Evolutionary conservation across 2,888 invertebrate genomes (phyloP), one percentile per base, ranked within the genome.

Genomic region (Apocheima hispidaria): DNA sequence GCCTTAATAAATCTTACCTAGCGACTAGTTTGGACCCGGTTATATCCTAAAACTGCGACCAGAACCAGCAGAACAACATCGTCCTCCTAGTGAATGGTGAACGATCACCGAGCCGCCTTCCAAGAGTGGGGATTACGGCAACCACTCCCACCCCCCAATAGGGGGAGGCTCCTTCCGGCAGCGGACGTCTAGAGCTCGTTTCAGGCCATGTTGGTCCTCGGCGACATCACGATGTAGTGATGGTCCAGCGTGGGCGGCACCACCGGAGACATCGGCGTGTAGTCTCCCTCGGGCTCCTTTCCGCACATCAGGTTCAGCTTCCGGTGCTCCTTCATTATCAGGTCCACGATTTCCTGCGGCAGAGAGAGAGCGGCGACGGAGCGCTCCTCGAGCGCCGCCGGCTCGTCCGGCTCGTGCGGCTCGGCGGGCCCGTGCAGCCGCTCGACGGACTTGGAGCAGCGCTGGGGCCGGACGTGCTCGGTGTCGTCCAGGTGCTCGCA

Each of bases 221-320:
- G 92, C 10, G 90, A 88, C 92, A 92, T 92, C 14, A 86, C 86
- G 38, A 90, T 89, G 63, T 92, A 92, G 71, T 90, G 90, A 48
- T 88, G 85, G 30, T 88, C 90, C 4, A 83, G 71, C 1, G 84
- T 58, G 2, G 79, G 77, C 6, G 88, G 85, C 1, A 79, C 79
- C 12, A 86, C 78, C 0, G 93, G 92, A 4, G 92, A 89, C 92
- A 93, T 90, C 0, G 92, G 88, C 79, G 88, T 79, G 54, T 92
- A 92, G 14, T 87, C 87, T 14, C 82, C 80, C 61, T 93, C 92
- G 1, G 69, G 71, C 12, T 77, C 79, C 65, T 76, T 82, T 61
- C 83, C 70, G 1, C 85, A 69, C 1, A 84, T 75, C 63, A 81
- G 77, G n/a, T 71, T 77, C 36, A 84, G 60, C 41, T 82, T 81